These are phyloP conservation scores for Kryptolebias marmoratus DNA, from an alignment of 2,113 vertebrate species.

Conservation along the genomic window DNA sequence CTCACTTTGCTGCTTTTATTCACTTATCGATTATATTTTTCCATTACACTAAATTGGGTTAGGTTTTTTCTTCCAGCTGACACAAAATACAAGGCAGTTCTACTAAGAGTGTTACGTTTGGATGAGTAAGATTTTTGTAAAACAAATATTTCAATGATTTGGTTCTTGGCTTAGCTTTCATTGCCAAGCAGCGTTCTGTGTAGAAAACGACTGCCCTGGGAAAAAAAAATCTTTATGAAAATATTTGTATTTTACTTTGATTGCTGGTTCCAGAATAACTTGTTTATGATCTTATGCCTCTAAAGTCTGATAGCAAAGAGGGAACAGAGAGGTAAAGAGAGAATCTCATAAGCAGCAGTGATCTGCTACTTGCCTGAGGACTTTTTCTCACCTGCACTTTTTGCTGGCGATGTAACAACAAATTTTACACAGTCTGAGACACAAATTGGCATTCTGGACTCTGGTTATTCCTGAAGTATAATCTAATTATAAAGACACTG, in stretches of 20 bases:
- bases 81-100: slow-evolving; percentile 81
- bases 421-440: slow-evolving; percentile 79
- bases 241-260: slow-evolving; percentile 52
- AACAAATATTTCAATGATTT: background rate
- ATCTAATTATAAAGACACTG: slow-evolving; percentile 80
- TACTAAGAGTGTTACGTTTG: slow-evolving; percentile 81
- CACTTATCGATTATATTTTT: slow-evolving; percentile 79
- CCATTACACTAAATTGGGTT: slow-evolving; percentile 76
- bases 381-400: slow-evolving; percentile 71
- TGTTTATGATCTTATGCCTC: slow-evolving; percentile 57
- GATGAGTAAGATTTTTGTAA: background rate
- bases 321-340: slow-evolving; percentile 24
- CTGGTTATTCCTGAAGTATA: slow-evolving; percentile 70
- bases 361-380: slow-evolving; percentile 72
- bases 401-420: slow-evolving; percentile 71
- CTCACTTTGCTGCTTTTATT: slow-evolving; percentile 87
- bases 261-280: slow-evolving; percentile 46
- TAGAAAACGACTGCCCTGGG: slow-evolving; percentile 33
- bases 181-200: slow-evolving; percentile 46
- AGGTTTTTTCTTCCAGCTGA: background rate
- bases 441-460: slow-evolving; percentile 77
- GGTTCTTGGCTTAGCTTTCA: slow-evolving; percentile 10
- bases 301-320: slow-evolving; percentile 44
- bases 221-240: slow-evolving; percentile 38
- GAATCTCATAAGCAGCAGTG: slow-evolving; percentile 45